Percentiles rank a stretch among this genome's conserved stretches.
Evolutionary conservation across 2,888 invertebrate species (phyloP).

Genomic region (Cryptocheilus praepositus): DNA sequence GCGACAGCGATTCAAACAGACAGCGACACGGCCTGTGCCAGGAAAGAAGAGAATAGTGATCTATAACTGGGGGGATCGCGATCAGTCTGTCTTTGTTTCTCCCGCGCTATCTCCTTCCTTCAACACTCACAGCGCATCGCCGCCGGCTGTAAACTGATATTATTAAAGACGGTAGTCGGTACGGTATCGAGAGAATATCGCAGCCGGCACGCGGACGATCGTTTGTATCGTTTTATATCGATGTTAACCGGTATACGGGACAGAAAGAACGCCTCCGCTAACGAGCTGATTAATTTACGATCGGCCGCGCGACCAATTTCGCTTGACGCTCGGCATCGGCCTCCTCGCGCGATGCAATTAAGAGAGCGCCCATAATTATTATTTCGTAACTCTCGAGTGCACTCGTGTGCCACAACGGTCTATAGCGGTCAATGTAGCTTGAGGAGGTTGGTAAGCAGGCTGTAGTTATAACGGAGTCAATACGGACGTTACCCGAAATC

Average conservation of each 20-base stretch:
- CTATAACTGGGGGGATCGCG: conserved; percentile 16
- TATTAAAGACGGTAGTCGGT: conserved; percentile 20
- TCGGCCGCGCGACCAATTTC: conserved; percentile 4
- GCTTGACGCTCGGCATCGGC: conserved; percentile 1
- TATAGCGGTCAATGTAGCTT: too few relatives aligned
- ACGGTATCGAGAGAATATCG: conserved; percentile 19
- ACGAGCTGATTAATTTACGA: conserved; percentile 34
- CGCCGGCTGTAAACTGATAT: conserved; percentile 20
- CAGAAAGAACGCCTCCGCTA: conserved; percentile 16
- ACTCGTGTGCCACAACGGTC: neutral
- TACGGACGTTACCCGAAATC: too few relatives aligned
- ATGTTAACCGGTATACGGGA: neutral
- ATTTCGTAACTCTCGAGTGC: conserved; percentile 4
- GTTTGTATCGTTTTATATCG: conserved; percentile 20
- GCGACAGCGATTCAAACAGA: conserved; percentile 4
- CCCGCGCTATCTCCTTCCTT: too few relatives aligned
- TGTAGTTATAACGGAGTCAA: too few relatives aligned
- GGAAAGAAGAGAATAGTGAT: conserved; percentile 4
- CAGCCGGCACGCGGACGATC: conserved; percentile 1
- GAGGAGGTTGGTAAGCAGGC: too few relatives aligned
- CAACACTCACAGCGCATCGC: too few relatives aligned
- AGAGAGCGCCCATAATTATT: conserved; percentile 6
- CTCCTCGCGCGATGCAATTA: conserved; percentile 21
- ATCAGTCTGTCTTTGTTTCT: neutral
- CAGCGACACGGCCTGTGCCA: neutral